Evolutionary conservation across 2,113 vertebrate species (phyloP), one percentile per base, ranked within the genome.

Genomic region (Pelodiscus sinensis): DNA sequence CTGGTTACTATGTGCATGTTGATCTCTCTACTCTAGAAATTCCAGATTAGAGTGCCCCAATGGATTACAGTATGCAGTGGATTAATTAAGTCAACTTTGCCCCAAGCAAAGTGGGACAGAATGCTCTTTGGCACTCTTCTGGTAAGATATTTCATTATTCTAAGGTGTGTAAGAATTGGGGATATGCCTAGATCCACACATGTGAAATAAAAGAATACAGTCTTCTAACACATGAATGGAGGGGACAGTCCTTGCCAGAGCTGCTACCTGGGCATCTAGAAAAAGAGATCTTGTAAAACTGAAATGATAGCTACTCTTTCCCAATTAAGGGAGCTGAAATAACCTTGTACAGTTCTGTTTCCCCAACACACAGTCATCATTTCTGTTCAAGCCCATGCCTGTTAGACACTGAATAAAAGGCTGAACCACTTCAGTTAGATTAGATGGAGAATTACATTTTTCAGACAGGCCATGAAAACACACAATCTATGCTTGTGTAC

Each of bases 71-170:
- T 89, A 95, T 96, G 97, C 93, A 94, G 92, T 80, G 93, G 87
- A 79, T 90, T 96, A 31, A 81, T 96, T 9, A 90, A 97, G 71
- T 58, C 81, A 0, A 29, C 84, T 8, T 0, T 79, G 82, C 90
- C 87, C 38, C 97, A 96, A 3, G 91, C 94, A 84, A 92, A 31
- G 55, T 84, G 93, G 73, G 96, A 96, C 92, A 92, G 97, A 92
- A 95, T 94, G 65, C 95, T 99, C 35, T 97, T 96, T 96, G 92
- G 92, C 86, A 81, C 92, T 94, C 94, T 96, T 68, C 98, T 98
- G 98, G 98, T 99, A 97, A 94, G 94, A 55, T 95, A 89, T 95
- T 73, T 90, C 86, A 57, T 89, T 95, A 52, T 22, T 87, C 78
- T 87, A 21, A 92, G 92, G 25, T 56, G 6, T 92, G 52, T 94